A percentile compares a stretch with the other conserved stretches of the same genome.
Evolutionary conservation across 1,140 invertebrate species (phyloP).

Genomic region (Anoplophora glabripennis): DNA sequence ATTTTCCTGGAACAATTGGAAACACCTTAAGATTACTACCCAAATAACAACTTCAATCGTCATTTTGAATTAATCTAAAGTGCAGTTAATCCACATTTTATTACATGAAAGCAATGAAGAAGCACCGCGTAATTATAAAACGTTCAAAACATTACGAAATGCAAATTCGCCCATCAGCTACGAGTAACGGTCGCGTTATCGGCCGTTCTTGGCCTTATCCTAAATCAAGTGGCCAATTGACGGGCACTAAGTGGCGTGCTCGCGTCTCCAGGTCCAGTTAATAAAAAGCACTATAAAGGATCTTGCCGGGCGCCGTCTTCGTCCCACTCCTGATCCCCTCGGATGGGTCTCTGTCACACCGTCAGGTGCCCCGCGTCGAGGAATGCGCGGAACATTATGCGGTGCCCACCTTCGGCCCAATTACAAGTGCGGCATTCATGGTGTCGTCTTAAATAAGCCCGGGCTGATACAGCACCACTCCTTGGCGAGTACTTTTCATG

Average conservation of each 20-base stretch:
- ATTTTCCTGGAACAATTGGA: too few relatives aligned
- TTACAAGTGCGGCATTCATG: conserved; percentile 26
- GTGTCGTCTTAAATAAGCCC: conserved; percentile 26
- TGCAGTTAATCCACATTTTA: too few relatives aligned
- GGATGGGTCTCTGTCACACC: conserved; percentile 6
- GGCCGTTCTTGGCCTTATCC: conserved; percentile 8
- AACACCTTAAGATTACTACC: too few relatives aligned
- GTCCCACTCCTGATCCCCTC: too few relatives aligned
- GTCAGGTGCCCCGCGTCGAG: neutral
- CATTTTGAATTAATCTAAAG: too few relatives aligned
- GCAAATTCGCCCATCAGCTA: too few relatives aligned
- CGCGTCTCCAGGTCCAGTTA: conserved; percentile 9
- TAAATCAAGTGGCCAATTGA: conserved; percentile 18
- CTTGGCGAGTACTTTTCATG: conserved; percentile 1
- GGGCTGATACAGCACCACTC: conserved; percentile 27
- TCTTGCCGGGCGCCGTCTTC: conserved; percentile 1
- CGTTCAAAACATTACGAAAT: too few relatives aligned
- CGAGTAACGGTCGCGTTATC: neutral
- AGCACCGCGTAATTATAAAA: too few relatives aligned
- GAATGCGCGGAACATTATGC: conserved; percentile 24
- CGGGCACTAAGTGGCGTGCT: conserved; percentile 18
- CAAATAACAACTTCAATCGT: too few relatives aligned
- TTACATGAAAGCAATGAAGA: too few relatives aligned
- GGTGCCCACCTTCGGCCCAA: conserved; percentile 28
- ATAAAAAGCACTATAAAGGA: conserved; percentile 19